A percentile compares a stretch with the other conserved stretches of the same genome.
Conservation (phyloP, 2,888 invertebrate species). For the Brenthis ino region DNA sequence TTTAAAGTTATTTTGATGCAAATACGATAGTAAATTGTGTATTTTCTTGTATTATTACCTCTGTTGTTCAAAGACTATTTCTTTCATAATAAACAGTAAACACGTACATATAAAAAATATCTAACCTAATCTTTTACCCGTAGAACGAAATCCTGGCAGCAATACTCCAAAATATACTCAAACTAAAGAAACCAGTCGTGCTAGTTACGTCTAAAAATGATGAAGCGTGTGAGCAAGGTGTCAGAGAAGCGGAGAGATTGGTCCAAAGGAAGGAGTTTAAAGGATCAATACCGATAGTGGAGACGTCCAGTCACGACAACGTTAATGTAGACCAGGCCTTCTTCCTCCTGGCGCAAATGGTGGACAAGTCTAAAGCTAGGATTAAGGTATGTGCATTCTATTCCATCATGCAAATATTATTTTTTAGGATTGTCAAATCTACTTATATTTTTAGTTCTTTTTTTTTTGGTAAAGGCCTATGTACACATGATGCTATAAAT, state of each 20-base stretch:
- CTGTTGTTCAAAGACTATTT: too few species aligned
- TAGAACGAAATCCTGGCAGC: constrained; percentile 89
- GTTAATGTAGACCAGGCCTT: constrained; percentile 97
- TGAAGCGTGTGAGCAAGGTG: constrained; percentile 92
- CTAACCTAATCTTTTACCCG: constrained; percentile 19
- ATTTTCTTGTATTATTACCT: too few species aligned
- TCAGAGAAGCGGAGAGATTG: constrained; percentile 94
- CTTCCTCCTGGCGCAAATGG: constrained; percentile 93
- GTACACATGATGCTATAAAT: too few species aligned
- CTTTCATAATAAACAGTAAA: not conserved
- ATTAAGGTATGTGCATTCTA: constrained; percentile 68
- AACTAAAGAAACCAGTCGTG: constrained; percentile 97
- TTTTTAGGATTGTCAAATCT: not conserved
- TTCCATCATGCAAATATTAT: not conserved
- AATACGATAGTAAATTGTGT: too few species aligned
- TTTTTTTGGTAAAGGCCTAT: too few species aligned
- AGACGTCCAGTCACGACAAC: constrained; percentile 97
- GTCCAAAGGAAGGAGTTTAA: constrained; percentile 95
- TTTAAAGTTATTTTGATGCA: too few species aligned
- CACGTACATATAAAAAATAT: not conserved
- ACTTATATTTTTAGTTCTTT: too few species aligned
- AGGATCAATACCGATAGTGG: constrained; percentile 92
- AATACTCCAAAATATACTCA: constrained; percentile 92
- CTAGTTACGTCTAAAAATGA: constrained; percentile 98
- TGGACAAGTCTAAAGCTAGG: constrained; percentile 93